Evolutionary conservation across 1,140 invertebrate species (phyloP), one percentile per base, ranked within the genome.

Genomic region (Pogonognathellus flavescens): DNA sequence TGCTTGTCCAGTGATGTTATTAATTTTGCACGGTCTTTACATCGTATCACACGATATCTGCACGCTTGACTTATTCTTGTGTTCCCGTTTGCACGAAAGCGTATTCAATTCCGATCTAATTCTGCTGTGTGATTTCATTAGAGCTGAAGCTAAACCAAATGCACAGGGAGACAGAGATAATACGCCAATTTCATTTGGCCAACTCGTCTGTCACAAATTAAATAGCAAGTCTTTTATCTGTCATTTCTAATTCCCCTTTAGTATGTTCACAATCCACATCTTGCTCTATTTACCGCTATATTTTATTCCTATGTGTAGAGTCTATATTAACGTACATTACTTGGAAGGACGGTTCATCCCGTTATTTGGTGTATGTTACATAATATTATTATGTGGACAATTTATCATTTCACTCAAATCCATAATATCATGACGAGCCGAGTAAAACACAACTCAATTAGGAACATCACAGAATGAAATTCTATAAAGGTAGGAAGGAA

Each of bases 141-240:
- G 10, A 66, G 20, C 3, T 1, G 13, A 31, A 66, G 5, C 1
- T 11, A 14, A 7, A 25, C 20, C 22, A 10, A 22, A 14, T 13
- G 22, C 25, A 31, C 5, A 66, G 59, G 59, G 16, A 60, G 5
- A 16, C 20, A 60, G 9, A 25, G 20, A 14, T 31, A 31, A 25
- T 14, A 66, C 62, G 62, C 9, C 62, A 66, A 31, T 66, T 66
- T 11, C 60, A 11, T 25, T 66, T 25, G 11, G 25, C 62, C 14
- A 66, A 66, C 62, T 66, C 22, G 62, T 31, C 62, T 13, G 62
- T 66, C 62, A 14, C 62, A 66, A 66, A 66, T 20, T 22, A 9
- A 66, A 66, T 41, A 66, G 20, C 60, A 25, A 66, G 20, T 66
- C 62, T 66, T 66, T 66, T 25, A 66, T 31, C 20, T 31, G 62